A percentile compares a stretch with the other conserved stretches of the same genome.
These are phyloP conservation scores for Chloebia gouldiae DNA, from an alignment of 2,113 vertebrate genomes.

Conservation along the genomic window DNA sequence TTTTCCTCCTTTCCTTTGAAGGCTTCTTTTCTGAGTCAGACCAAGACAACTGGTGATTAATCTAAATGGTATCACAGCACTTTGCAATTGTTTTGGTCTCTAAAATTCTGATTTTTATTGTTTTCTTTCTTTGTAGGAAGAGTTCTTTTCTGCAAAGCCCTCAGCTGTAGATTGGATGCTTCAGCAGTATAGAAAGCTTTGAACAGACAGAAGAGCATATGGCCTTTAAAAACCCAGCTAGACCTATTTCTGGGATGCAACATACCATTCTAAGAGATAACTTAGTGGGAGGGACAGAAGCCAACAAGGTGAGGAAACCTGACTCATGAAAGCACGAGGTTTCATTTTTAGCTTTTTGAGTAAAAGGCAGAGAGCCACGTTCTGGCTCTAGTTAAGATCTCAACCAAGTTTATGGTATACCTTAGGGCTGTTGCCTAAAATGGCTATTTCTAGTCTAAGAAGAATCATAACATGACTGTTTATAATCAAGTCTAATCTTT, in stretches of 20 bases:
- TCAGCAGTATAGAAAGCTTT: background rate
- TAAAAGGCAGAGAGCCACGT: background rate
- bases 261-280: background rate
- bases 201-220: background rate
- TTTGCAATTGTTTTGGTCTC: background rate
- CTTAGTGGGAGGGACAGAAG: background rate
- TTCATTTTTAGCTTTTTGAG: background rate
- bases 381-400: background rate
- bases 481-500: conserved; percentile 1
- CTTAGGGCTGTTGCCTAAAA: background rate
- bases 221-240: background rate
- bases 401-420: background rate
- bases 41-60: background rate
- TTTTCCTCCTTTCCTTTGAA: background rate
- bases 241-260: background rate
- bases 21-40: background rate
- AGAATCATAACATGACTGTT: conserved; percentile 23
- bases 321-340: background rate
- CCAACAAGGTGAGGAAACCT: conserved; percentile 7
- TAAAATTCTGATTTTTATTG: background rate
- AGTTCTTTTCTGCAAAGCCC: background rate
- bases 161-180: background rate
- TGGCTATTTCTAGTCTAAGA: conserved; percentile 1
- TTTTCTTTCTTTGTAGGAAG: background rate
- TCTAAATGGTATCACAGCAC: background rate